phyloP scores from a whole-genome alignment of 2,888 invertebrate genomes.

The Dichetophora obliterata region DNA sequence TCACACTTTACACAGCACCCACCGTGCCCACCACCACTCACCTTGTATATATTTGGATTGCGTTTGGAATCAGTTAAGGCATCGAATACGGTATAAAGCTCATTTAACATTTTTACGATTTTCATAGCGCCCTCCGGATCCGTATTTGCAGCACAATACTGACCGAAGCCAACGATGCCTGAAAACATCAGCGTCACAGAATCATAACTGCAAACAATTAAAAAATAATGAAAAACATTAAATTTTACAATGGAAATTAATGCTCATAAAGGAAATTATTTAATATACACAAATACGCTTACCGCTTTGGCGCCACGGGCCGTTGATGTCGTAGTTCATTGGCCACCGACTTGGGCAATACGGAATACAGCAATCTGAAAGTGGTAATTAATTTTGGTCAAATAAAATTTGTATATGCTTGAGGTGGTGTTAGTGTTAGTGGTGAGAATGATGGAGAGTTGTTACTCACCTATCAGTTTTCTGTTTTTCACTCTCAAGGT shows the following conservation, averaged over 20 bases:
- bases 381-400: constrained; percentile 34
- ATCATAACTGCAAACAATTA: constrained; percentile 78
- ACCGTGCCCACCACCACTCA: constrained; percentile 63
- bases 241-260: not conserved
- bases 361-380: constrained; percentile 89
- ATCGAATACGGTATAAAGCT: constrained; percentile 94
- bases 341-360: constrained; percentile 94
- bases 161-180: constrained; percentile 92
- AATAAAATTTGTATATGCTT: not conserved
- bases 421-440: not conserved
- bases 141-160: constrained; percentile 90
- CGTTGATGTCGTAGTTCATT: constrained; percentile 92
- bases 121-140: constrained; percentile 96
- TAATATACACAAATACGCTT: constrained; percentile 60
- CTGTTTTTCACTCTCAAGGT: constrained; percentile 93
- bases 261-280: not conserved
- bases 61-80: constrained; percentile 91
- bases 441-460: not conserved
- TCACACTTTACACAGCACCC: no score
- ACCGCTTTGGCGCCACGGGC: constrained; percentile 89
- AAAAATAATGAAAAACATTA: not conserved
- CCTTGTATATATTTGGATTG: constrained; percentile 96
- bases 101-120: constrained; percentile 93
- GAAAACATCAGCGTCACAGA: constrained; percentile 94
- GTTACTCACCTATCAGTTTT: constrained; percentile 88